These are phyloP conservation scores for Molorchus minor DNA, from an alignment of 2,888 invertebrate genomes.

Conservation along the genomic window DNA sequence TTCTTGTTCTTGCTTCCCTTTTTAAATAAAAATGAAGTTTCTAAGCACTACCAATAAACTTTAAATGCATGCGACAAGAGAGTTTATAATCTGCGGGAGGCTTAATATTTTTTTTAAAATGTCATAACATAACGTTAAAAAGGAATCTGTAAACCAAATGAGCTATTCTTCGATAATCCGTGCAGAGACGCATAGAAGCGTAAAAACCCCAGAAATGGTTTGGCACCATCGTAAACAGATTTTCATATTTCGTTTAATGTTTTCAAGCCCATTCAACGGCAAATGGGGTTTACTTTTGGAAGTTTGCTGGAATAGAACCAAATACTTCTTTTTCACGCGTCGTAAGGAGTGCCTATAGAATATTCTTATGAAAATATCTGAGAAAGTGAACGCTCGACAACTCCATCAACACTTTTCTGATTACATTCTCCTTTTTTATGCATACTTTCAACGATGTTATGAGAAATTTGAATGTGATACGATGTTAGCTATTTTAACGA, in stretches of 20 bases:
- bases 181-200: not conserved
- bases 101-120: constrained; percentile 16
- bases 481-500: too few relatives aligned
- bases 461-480: too few relatives aligned
- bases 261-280: constrained; percentile 16
- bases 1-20: too few relatives aligned
- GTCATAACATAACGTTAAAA: constrained; percentile 7
- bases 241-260: constrained; percentile 26
- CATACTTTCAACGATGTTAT: too few relatives aligned
- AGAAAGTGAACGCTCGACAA: not conserved
- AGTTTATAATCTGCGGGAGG: constrained; percentile 1
- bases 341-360: not conserved
- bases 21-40: too few relatives aligned
- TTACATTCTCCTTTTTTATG: not conserved
- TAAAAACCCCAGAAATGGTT: constrained; percentile 15
- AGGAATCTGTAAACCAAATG: constrained; percentile 21
- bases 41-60: not conserved
- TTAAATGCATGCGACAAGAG: constrained; percentile 1
- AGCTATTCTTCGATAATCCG: constrained; percentile 16
- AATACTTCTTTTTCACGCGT: constrained; percentile 6
- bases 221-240: constrained; percentile 23
- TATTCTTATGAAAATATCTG: not conserved
- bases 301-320: constrained; percentile 15
- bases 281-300: constrained; percentile 18
- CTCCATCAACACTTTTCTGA: not conserved